phyloP scores from a whole-genome alignment of 2,888 invertebrate genomes.

The Drosophila multiciliata region DNA sequence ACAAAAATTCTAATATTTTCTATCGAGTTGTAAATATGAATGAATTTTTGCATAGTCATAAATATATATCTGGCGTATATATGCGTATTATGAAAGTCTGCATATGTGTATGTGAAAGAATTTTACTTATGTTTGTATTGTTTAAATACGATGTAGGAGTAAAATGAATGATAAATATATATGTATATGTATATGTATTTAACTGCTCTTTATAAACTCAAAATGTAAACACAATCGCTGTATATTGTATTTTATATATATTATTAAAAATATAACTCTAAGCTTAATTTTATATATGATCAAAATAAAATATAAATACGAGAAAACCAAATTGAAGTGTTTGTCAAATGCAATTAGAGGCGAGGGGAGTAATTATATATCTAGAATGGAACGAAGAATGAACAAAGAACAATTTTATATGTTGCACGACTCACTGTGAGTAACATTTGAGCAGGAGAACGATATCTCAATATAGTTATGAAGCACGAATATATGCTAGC shows the following conservation, averaged over 20 bases:
- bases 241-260: conserved; percentile 63
- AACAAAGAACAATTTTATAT: neutral
- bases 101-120: conserved; percentile 60
- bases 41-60: conserved; percentile 73
- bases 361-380: neutral
- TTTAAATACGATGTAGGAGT: conserved; percentile 36
- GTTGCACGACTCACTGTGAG: neutral
- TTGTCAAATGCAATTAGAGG: neutral
- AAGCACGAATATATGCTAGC: neutral
- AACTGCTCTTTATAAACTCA: conserved; percentile 44
- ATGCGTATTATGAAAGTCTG: conserved; percentile 62
- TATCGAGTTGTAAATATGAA: conserved; percentile 72
- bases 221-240: conserved; percentile 53
- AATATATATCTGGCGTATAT: conserved; percentile 57
- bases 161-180: conserved; percentile 29
- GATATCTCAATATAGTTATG: neutral
- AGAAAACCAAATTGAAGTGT: conserved; percentile 22
- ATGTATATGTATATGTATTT: conserved; percentile 31
- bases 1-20: conserved; percentile 75
- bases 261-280: conserved; percentile 40
- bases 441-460: neutral
- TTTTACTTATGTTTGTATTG: conserved; percentile 55
- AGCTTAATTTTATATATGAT: conserved; percentile 64
- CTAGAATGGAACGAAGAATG: neutral
- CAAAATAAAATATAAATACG: conserved; percentile 59